These are phyloP conservation scores for Halictus rubicundus DNA, from an alignment of 1,140 invertebrate species.

Conservation along the genomic window DNA sequence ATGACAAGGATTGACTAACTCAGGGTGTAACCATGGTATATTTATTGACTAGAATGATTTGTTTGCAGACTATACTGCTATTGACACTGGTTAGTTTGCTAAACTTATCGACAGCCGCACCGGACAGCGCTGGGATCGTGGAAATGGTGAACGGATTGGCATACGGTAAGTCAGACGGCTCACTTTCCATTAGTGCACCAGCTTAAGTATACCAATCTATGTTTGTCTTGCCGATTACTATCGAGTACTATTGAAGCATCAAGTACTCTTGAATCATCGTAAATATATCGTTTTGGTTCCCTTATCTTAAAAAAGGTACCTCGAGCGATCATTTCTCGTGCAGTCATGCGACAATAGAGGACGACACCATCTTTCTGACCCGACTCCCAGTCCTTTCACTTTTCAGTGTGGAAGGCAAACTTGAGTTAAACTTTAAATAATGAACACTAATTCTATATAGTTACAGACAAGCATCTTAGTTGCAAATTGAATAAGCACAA, in stretches of 20 bases:
- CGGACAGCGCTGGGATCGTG: slow-evolving; percentile 73
- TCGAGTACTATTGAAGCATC: too few species aligned
- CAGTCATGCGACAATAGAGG: neutral
- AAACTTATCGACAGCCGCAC: slow-evolving; percentile 47
- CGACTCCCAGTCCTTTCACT: neutral
- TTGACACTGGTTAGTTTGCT: slow-evolving; percentile 35
- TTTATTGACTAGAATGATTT: slow-evolving; percentile 1
- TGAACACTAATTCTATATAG: neutral
- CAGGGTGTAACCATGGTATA: too few species aligned
- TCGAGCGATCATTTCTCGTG: neutral
- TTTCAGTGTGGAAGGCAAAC: neutral
- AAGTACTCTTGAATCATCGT: too few species aligned
- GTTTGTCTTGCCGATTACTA: too few species aligned
- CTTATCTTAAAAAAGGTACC: too few species aligned
- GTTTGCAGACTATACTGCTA: slow-evolving; percentile 24
- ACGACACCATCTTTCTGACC: neutral
- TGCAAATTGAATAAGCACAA: neutral
- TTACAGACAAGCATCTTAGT: neutral
- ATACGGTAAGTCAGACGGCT: slow-evolving; percentile 67
- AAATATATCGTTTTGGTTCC: too few species aligned
- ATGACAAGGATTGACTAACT: too few species aligned
- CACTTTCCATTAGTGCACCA: neutral
- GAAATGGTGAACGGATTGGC: slow-evolving; percentile 73
- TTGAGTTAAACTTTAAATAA: neutral
- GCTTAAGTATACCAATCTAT: neutral